Base-by-base conservation (phyloP, 2,113 vertebrate genomes). In the Laterallus jamaicensis region DNA sequence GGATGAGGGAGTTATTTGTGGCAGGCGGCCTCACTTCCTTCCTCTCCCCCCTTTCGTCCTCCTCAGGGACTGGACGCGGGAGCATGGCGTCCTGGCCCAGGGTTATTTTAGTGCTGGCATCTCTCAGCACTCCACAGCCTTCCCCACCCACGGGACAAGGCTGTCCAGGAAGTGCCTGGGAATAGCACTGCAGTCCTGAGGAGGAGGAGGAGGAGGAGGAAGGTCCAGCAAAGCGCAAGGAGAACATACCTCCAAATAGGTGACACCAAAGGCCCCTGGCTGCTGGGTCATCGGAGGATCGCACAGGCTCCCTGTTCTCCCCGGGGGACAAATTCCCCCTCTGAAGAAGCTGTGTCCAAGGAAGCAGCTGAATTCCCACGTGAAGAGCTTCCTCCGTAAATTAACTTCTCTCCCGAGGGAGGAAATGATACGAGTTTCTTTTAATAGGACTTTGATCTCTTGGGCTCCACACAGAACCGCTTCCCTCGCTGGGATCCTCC, bases 381-480 rank as follows among this genome's bases (percentile, higher is more conserved):
- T 9, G 7, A 71, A 87, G 74, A 22, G 21, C 74, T 82, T 73
- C 84, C 91, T 63, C 80, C 2, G 17, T 28, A 75, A 75, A 82
- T 89, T 59, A 71, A 68, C 82, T 55, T 49, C 86, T 78, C 89
- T 88, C 89, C 56, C 54, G 0, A 63, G 86, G 49, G 81, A 96
- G 94, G 92, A 95, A 95, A 93, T 31, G 32, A 64, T 70, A 70
- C 0, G 2, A 68, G 66, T 69, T 92, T 56, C 91, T 96, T 94
- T 95, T 95, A 78, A 95, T 67, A 82, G 94, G 91, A 96, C 95
- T 96, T 96, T 95, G 96, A 92, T 96, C 93, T 81, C 86, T 59
- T 11, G 83, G 88, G 89, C 78, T 93, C 50, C 2, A 4, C 78
- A 32, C 85, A 32, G 88, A 49, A 59, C 47, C 2, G 1, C 29